Evolutionary conservation across 2,888 invertebrate species (phyloP).

Genomic region (Apamea anceps): DNA sequence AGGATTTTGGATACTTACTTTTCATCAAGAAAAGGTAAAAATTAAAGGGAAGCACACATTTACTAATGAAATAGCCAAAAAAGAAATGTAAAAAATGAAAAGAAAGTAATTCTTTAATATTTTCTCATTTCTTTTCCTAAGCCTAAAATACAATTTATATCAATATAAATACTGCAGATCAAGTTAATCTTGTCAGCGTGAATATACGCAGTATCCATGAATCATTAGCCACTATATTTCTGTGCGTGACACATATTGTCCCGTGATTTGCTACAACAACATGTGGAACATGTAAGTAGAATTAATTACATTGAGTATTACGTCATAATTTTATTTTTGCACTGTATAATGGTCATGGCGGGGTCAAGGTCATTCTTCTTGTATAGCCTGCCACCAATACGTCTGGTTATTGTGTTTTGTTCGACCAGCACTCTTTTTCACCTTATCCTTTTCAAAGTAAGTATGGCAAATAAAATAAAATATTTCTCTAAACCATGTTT

Average conservation of each 20-base stretch:
- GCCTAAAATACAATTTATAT: not conserved
- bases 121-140: not conserved
- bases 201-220: conserved; percentile 18
- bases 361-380: conserved; percentile 14
- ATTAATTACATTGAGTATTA: conserved; percentile 32
- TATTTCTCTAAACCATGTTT: not conserved
- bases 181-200: not conserved
- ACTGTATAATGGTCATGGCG: not conserved
- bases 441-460: not conserved
- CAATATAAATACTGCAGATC: not conserved
- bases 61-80: not conserved
- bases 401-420: not conserved
- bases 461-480: not conserved
- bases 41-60: too few species aligned
- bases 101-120: not conserved
- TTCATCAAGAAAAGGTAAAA: not conserved
- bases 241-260: conserved; percentile 34
- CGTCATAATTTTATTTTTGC: conserved; percentile 20
- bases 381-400: not conserved
- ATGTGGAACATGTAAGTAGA: conserved; percentile 18
- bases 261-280: conserved; percentile 27
- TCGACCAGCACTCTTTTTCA: too few species aligned
- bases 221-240: conserved; percentile 39
- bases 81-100: too few species aligned
- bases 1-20: not conserved